Base-by-base conservation (phyloP, 37 sponge, comb jelly and placozoan species). In the Theonella swinhoei region DNA sequence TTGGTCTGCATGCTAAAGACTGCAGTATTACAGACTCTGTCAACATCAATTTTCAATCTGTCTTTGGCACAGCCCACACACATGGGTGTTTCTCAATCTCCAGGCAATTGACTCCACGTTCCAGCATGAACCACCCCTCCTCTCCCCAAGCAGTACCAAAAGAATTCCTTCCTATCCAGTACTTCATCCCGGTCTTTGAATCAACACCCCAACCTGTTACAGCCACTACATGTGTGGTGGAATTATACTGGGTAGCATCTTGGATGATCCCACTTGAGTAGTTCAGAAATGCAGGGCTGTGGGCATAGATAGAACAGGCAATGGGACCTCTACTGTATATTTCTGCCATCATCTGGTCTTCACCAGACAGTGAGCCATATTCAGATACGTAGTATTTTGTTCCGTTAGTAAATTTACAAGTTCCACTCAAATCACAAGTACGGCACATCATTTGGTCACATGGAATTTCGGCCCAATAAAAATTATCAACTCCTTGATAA, bases 61-160 rank as follows among this genome's bases (percentile, higher is more conserved):
- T 17, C 35, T 81, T 66, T 0, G 92, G 92, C 24, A 88, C 81
- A 11, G 92, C 92, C 92, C 92, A 92, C 0, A 88, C 88, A 84
- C 92, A 92, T 4, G 77, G 62, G 39, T 87, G 84, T 26, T 59
- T 64, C 72, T 92, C 92, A 59, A 92, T 88, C 75, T 92, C 66
- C 24, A 92, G 81, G 39, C 78, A 68, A 64, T 92, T 92, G 19
- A 70, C 76, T 24, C 94, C 94, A 70, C 94, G 70, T 67, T 89
- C 64, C 26, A 94, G 80, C 40, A 70, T 78, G 64, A 94, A 94
- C 94, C 94, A 94, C 4, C 94, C 94, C 42, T 29, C 77, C 80
- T 87, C 91, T 8, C 94, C 94, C 94, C 94, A 94, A 0, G 81
- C 63, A 1, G 91, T 94, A n/a, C 94, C 94, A 80, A 83, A 94